These are phyloP conservation scores for Drosophila kurseongensis DNA, from an alignment of 1,140 invertebrate species.

Conservation along the genomic window DNA sequence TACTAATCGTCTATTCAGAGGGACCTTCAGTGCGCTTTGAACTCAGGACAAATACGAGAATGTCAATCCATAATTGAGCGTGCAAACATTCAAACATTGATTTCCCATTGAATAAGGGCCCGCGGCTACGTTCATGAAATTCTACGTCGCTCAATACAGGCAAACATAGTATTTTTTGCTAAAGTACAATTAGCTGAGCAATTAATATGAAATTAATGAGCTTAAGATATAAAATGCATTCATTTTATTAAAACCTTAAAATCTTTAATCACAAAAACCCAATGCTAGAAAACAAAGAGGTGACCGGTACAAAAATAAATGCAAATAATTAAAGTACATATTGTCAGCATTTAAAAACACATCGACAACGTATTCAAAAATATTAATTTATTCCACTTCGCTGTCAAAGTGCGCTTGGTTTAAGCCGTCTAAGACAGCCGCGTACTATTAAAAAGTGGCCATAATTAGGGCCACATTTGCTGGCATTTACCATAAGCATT, in stretches of 20 bases:
- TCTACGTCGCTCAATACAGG: neutral
- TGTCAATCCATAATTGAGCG: constrained; percentile 41
- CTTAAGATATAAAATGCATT: neutral
- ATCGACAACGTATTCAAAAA: neutral
- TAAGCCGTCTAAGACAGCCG: neutral
- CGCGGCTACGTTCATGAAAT: neutral
- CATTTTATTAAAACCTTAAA: too few species aligned
- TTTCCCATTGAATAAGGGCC: constrained; percentile 18
- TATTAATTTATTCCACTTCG: neutral
- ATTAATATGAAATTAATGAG: neutral
- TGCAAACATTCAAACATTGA: constrained; percentile 28
- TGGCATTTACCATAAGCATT: constrained; percentile 5
- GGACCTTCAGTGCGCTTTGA: constrained; percentile 12
- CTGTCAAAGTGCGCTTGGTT: neutral
- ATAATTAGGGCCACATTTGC: constrained; percentile 23
- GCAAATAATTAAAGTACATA: too few species aligned
- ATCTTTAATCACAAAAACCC: too few species aligned
- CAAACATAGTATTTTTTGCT: neutral
- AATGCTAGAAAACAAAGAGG: too few species aligned
- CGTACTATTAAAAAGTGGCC: constrained; percentile 9
- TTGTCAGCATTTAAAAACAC: too few species aligned
- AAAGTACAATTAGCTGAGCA: neutral
- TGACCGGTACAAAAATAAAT: too few species aligned
- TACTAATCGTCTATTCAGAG: neutral
- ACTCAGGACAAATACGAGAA: constrained; percentile 15